phyloP scores from a whole-genome alignment of 2,113 vertebrate genomes.

The Phaethornis superciliosus region DNA sequence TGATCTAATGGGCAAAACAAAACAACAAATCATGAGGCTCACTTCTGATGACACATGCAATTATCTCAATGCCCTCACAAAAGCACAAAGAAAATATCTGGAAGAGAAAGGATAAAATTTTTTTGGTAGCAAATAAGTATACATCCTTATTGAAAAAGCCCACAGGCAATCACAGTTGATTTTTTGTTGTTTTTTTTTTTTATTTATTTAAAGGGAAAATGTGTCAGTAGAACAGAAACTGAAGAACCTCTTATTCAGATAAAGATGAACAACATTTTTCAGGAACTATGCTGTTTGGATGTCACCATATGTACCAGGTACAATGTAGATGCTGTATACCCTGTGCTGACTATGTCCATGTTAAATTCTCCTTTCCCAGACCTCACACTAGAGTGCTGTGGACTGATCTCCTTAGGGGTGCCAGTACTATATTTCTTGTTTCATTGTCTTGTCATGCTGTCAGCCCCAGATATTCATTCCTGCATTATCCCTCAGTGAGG shows the following conservation, averaged over 20 bases:
- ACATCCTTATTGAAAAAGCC: background rate
- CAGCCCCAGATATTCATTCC: background rate
- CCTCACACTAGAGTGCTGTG: background rate
- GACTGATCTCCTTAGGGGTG: background rate
- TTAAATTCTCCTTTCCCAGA: background rate
- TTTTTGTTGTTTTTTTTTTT: background rate
- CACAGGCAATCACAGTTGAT: accelerated
- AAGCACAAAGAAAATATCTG: background rate
- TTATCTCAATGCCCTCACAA: background rate
- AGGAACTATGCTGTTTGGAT: background rate
- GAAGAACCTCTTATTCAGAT: background rate
- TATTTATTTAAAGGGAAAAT: background rate
- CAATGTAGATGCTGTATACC: background rate
- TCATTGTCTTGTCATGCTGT: background rate
- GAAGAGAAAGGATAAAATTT: background rate
- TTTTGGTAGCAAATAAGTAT: background rate
- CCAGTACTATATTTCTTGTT: background rate
- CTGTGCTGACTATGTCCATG: background rate
- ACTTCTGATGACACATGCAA: background rate
- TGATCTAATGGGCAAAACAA: background rate
- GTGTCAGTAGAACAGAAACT: background rate
- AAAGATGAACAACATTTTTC: background rate
- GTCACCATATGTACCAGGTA: background rate
- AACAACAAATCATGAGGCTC: background rate
- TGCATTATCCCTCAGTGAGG: background rate